Evolutionary conservation across 2,888 invertebrate genomes (phyloP).

Genomic region (Neocrepidodera transversa): DNA sequence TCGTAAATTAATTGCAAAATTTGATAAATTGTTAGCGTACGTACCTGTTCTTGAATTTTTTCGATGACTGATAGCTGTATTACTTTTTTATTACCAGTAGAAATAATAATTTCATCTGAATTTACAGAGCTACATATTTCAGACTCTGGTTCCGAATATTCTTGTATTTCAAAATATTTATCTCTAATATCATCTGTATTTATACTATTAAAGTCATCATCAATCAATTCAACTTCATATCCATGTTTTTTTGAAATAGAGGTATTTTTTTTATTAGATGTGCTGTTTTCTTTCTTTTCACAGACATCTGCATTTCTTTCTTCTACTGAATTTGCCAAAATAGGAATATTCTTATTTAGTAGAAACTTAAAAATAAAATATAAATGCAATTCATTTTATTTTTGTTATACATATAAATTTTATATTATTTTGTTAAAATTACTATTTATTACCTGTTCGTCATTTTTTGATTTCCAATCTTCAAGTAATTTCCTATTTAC

Average conservation of each 20-base stretch:
- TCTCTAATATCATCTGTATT: too few relatives aligned
- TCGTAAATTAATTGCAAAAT: too few relatives aligned
- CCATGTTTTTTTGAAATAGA: conserved; percentile 26
- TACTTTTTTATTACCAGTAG: too few relatives aligned
- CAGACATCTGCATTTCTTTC: conserved; percentile 12
- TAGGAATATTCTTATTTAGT: too few relatives aligned
- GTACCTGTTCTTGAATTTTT: too few relatives aligned
- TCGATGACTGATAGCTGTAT: too few relatives aligned
- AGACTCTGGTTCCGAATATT: conserved; percentile 31
- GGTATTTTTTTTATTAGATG: conserved; percentile 37
- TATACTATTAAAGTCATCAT: background rate
- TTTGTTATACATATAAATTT: too few relatives aligned
- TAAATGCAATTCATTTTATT: too few relatives aligned
- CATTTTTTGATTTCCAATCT: conserved; percentile 8
- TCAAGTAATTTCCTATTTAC: conserved; percentile 11
- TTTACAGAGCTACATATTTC: conserved; percentile 31
- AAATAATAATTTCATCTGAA: too few relatives aligned
- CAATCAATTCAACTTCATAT: conserved; percentile 11
- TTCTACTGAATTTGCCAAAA: too few relatives aligned
- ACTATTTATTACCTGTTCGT: conserved; percentile 15
- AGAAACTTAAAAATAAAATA: too few relatives aligned
- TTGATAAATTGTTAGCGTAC: too few relatives aligned
- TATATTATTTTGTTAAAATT: conserved; percentile 23
- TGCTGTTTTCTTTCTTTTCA: conserved; percentile 31
- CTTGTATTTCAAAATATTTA: conserved; percentile 25